Base-by-base conservation (phyloP, 2,797 vertebrate species). In the Melanotaenia pygmaea region DNA sequence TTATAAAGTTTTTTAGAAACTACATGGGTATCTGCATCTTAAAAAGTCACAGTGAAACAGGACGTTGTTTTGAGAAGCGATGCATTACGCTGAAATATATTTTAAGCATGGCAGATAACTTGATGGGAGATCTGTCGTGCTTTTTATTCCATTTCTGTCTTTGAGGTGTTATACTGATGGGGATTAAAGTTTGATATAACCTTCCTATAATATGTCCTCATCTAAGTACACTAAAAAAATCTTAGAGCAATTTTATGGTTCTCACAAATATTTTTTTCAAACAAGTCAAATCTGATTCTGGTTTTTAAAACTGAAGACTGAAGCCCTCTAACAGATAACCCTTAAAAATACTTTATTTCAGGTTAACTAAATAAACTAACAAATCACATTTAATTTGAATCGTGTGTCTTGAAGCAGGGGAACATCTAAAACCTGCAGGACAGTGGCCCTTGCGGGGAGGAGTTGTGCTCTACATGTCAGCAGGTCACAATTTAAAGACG, bases 151-250 rank as follows among this genome's bases (percentile, higher is more conserved):
- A 47, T 61, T 57, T 40, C 14, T 68, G 22, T 56, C 59, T 80
- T 84, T 71, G 34, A 84, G 62, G 72, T 74, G 53, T 80, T 73
- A 50, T 43, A n/a, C 63, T 34, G 60, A 18, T 73, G 67, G 56
- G 37, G 68, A 66, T 76, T 80, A 58, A 60, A 45, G 11, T 40
- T 78, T 81, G 32, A 47, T 37, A 65, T 62, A 16, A 14, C 13
- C 38, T 34, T 59, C 22, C 30, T 80, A 54, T 86, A 26, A 74
- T 72, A 68, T 75, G 58, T n/a, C 45, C 20, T 20, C 9, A n/a
- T 47, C 45, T 40, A 22, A 18, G 20, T n/a, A n/a, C 20, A 22
- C n/a, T 50, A 7, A n/a, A n/a, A n/a, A n/a, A 50, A 50, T 50
- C 45, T 50, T 1, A 22, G 4, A n/a, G n/a, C 7, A 50, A 50